phyloP scores from a whole-genome alignment of 1,140 invertebrate genomes.

The Scaptodrosophila lebanonensis region DNA sequence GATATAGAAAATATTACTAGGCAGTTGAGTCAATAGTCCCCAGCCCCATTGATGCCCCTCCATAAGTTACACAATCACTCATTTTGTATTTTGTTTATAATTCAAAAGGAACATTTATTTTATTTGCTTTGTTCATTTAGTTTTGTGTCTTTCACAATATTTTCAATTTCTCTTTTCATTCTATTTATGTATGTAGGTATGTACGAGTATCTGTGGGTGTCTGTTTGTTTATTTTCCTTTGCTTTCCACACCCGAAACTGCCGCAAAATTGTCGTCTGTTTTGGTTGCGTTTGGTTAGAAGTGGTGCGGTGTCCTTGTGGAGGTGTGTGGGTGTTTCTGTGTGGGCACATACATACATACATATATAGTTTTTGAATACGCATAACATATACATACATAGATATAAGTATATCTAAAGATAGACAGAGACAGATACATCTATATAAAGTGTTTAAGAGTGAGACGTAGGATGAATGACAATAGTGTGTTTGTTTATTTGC shows the following conservation, averaged over 20 bases:
- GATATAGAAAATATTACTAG: too few species aligned
- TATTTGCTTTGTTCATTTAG: conserved; percentile 61
- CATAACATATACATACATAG: conserved; percentile 54
- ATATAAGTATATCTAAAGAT: conserved; percentile 66
- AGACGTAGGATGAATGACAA: conserved; percentile 61
- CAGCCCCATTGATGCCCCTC: too few species aligned
- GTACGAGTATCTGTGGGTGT: not conserved
- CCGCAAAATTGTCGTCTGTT: conserved; percentile 25
- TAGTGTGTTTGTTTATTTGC: conserved; percentile 7
- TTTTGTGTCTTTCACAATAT: conserved; percentile 18
- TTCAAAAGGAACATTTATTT: conserved; percentile 75
- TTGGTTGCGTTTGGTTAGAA: conserved; percentile 5
- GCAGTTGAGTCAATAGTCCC: too few species aligned
- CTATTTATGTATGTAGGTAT: not conserved
- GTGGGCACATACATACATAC: conserved; percentile 33
- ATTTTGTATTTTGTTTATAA: conserved; percentile 57
- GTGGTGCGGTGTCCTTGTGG: too few species aligned
- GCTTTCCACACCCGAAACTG: conserved; percentile 34
- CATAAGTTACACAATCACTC: conserved; percentile 27
- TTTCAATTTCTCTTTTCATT: conserved; percentile 13
- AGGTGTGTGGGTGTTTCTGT: conserved; percentile 16
- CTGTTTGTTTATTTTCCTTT: conserved; percentile 13
- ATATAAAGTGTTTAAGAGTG: conserved; percentile 62
- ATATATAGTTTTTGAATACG: conserved; percentile 41
- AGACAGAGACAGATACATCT: conserved; percentile 68